These are phyloP conservation scores for Philopotamus ludificatus DNA, from an alignment of 1,140 invertebrate genomes.

Conservation along the genomic window DNA sequence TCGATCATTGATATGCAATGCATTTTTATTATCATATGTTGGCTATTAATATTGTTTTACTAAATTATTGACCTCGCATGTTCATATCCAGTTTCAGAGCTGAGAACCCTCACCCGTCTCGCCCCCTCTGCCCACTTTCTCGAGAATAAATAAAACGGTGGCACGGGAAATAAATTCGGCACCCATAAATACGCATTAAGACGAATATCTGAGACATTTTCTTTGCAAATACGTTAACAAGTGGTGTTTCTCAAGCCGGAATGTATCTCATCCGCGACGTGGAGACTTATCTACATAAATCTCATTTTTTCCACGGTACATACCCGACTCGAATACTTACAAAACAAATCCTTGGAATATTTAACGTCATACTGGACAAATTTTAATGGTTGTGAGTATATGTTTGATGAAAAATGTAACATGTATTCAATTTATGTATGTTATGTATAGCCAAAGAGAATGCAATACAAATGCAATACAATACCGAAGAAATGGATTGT, in stretches of 20 bases:
- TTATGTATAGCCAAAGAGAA: no score
- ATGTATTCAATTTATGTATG: no score
- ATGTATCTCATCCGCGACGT: conserved; percentile 5
- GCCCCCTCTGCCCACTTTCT: no score
- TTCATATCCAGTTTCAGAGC: background rate
- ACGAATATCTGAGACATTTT: conserved; percentile 11
- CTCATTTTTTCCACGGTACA: conserved; percentile 5
- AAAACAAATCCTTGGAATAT: conserved; percentile 3
- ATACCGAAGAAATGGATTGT: no score
- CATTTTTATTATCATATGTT: no score
- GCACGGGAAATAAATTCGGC: conserved; percentile 20
- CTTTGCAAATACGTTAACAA: conserved; percentile 21
- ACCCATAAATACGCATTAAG: conserved; percentile 24
- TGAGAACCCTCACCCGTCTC: background rate
- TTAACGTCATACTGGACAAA: background rate
- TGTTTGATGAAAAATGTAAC: no score
- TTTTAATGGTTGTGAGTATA: no score
- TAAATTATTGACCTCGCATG: background rate
- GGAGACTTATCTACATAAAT: conserved; percentile 24
- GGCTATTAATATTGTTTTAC: background rate
- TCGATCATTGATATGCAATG: no score
- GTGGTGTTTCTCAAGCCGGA: conserved; percentile 1
- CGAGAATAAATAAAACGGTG: conserved; percentile 2
- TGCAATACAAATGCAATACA: no score
- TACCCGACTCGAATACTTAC: background rate